Evolutionary conservation across 92 coral and sea anemone genomes (phyloP), one percentile per base, ranked within the genome.

Genomic region (Epizoanthus stellaris): DNA sequence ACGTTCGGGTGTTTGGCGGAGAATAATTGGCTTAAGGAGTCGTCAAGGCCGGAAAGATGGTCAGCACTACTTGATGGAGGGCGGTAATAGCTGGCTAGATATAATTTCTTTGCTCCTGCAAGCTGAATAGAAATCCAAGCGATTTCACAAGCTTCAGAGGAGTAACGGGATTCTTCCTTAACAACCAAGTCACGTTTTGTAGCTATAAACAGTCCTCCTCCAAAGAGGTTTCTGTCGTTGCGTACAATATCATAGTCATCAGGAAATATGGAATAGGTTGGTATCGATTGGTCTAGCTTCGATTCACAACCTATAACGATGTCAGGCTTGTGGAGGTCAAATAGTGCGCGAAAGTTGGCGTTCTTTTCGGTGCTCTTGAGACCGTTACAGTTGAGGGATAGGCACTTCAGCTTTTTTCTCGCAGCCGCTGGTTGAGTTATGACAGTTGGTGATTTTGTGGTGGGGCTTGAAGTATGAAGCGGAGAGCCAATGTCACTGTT

Each of bases 1-100:
- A 74, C 11, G 60, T 8, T 12, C 16, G 60, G 60, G 56, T 25
- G 45, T 11, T 14, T 19, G 56, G 45, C 79, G 77, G 43, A 59
- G 36, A 57, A 79, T 63, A 77, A 62, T 19, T 77, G 43, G 58
- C 85, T 45, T 19, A 20, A 72, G 45, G 72, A 19, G 71, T 62
- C 84, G 64, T 85, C 88, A 53, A 42, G 70, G 72, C 56, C 30
- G 43, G 60, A 72, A n/a, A 85, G 73, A 60, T 85, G 47, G 45
- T 17, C 43, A 34, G 59, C 39, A 58, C 76, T 61, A 36, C 23
- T 54, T 38, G 62, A 40, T 7, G 88, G 75, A 2, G 88, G 86
- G 49, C 86, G 63, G 36, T 63, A 81, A 70, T 81, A 67, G 4
- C 60, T 81, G 36, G 61, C 49, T 42, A 81, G 40, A 62, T 39